These are phyloP conservation scores for Procambarus clarkii DNA, from an alignment of 1,140 invertebrate genomes.

Conservation along the genomic window DNA sequence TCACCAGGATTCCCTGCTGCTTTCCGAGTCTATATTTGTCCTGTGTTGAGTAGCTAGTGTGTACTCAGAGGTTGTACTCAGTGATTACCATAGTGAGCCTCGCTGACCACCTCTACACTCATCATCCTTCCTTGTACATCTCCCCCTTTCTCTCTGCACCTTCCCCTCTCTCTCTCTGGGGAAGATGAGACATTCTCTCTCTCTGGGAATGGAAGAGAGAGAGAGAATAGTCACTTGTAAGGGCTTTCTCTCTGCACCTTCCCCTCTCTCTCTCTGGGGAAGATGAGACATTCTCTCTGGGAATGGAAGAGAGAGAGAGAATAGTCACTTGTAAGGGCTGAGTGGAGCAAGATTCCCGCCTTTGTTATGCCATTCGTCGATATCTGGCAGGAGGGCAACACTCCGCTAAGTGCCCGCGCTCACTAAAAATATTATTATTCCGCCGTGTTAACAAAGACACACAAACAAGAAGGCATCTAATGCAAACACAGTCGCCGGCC, in stretches of 20 bases:
- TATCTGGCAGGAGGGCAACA: not conserved
- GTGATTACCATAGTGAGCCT: not conserved
- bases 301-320: no score
- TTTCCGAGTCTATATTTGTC: no score
- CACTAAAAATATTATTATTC: not conserved
- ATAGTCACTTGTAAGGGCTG: no score
- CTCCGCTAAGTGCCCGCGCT: not conserved
- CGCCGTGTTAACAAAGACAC: no score
- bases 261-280: not conserved
- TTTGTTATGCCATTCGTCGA: not conserved
- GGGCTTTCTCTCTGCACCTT: not conserved
- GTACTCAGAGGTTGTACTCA: not conserved
- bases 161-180: not conserved
- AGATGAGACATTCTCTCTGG: no score
- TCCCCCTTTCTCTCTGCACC: not conserved
- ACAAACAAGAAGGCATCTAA: no score
- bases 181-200: no score
- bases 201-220: no score
- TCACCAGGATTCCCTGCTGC: no score
- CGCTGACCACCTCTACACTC: not conserved
- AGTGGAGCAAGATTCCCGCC: no score
- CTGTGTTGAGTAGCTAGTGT: not conserved
- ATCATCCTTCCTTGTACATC: not conserved
- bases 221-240: no score
- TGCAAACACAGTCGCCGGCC: no score